Conservation (phyloP, 2,888 invertebrate genomes). For the Drosophila kambysellisi region DNA sequence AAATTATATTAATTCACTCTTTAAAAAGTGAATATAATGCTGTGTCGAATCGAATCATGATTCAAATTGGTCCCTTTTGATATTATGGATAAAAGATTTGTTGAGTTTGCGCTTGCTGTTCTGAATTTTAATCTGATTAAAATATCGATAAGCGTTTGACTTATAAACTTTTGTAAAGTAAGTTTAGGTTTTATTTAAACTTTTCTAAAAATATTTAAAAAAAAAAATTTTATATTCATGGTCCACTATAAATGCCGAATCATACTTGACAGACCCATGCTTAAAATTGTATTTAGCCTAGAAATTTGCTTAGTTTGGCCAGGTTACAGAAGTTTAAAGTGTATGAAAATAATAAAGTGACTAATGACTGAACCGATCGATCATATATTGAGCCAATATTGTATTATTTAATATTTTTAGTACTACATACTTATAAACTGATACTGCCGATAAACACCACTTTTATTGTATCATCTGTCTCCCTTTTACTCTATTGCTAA, state of each 20-base stretch:
- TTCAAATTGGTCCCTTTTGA: neutral
- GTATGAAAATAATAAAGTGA: neutral
- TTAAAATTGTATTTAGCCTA: neutral
- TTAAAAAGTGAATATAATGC: no score
- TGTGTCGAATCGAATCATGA: neutral
- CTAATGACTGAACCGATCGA: neutral
- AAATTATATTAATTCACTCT: neutral
- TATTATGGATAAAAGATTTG: neutral
- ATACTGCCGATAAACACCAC: neutral
- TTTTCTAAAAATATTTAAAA: neutral
- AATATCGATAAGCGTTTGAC: neutral
- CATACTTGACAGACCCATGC: neutral
- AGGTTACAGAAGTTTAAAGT: neutral
- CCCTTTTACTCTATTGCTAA: constrained; percentile 19
- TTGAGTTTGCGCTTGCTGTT: neutral
- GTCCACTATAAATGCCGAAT: neutral
- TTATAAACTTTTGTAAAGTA: neutral
- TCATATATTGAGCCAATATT: no score
- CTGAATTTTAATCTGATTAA: neutral
- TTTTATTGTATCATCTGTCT: neutral
- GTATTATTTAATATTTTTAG: neutral
- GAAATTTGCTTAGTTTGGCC: neutral
- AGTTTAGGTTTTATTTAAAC: neutral
- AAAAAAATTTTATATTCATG: neutral
- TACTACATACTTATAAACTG: neutral